A percentile compares a stretch with the other conserved stretches of the same genome.
phyloP scores from a whole-genome alignment of 2,113 vertebrate species.

The Thalassoma bifasciatum region DNA sequence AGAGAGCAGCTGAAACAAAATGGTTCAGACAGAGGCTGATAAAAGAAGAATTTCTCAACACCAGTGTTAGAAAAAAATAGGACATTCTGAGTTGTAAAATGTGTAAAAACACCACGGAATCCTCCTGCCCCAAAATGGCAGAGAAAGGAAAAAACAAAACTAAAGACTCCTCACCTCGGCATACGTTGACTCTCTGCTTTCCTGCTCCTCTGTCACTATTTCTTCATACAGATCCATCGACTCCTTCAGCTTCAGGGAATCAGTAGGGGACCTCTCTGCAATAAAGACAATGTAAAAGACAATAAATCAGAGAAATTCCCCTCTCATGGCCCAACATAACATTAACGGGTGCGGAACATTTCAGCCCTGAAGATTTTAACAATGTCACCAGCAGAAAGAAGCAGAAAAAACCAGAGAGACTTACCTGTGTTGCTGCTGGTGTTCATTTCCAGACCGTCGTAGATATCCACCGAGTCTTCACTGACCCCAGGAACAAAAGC shows the following conservation, averaged over 20 bases:
- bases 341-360: no score
- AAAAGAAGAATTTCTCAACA: no score
- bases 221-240: conserved; percentile 96
- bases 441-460: conserved; percentile 88
- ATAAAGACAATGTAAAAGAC: neutral
- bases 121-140: no score
- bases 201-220: conserved; percentile 91
- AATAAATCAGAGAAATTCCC: neutral
- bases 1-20: no score
- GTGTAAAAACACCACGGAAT: neutral
- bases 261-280: conserved; percentile 68
- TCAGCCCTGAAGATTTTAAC: no score
- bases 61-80: no score
- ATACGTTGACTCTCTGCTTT: conserved; percentile 88
- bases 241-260: conserved; percentile 75
- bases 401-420: neutral
- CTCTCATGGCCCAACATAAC: neutral
- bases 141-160: neutral
- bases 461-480: conserved; percentile 95
- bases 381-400: no score
- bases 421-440: conserved; percentile 59
- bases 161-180: conserved; percentile 82
- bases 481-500: conserved; percentile 63
- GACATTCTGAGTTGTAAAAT: no score
- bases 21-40: no score